Percentiles rank a stretch among this genome's conserved stretches.
Conservation (phyloP, 2,113 vertebrate species). For the Pterocles burchelli region DNA sequence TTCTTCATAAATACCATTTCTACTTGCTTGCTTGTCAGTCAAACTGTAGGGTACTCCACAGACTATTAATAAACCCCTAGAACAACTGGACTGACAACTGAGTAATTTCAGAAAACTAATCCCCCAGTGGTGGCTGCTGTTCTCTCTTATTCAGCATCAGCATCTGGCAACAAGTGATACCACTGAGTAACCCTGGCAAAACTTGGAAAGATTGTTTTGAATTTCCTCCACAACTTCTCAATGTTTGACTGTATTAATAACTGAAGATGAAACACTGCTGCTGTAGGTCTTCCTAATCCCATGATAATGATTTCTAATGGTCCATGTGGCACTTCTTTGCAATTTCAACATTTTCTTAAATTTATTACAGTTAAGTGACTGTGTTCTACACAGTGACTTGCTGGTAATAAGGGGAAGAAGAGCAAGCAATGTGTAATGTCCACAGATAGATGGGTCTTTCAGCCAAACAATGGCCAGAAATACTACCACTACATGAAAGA, state of each 20-base stretch:
- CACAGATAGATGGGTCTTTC: fast-evolving
- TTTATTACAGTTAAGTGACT: neutral
- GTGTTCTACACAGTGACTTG: neutral
- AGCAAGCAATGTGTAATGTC: neutral
- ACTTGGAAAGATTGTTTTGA: neutral
- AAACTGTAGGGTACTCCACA: neutral
- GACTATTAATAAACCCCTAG: neutral
- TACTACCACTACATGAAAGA: neutral
- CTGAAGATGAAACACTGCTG: neutral
- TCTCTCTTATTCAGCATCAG: neutral
- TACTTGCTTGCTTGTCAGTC: neutral
- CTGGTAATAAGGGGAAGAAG: neutral
- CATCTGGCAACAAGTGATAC: neutral
- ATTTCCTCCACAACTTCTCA: neutral
- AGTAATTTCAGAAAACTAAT: neutral
- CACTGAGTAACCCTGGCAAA: neutral
- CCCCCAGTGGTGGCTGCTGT: neutral
- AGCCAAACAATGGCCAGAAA: neutral
- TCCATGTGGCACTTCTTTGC: neutral
- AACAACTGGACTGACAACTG: neutral
- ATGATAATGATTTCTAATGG: neutral
- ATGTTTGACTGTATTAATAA: neutral
- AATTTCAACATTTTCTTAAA: neutral
- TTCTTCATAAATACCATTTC: neutral
- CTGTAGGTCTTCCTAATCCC: neutral